phyloP scores from a whole-genome alignment of 2,797 vertebrate genomes.

The Gambusia yucatana region DNA sequence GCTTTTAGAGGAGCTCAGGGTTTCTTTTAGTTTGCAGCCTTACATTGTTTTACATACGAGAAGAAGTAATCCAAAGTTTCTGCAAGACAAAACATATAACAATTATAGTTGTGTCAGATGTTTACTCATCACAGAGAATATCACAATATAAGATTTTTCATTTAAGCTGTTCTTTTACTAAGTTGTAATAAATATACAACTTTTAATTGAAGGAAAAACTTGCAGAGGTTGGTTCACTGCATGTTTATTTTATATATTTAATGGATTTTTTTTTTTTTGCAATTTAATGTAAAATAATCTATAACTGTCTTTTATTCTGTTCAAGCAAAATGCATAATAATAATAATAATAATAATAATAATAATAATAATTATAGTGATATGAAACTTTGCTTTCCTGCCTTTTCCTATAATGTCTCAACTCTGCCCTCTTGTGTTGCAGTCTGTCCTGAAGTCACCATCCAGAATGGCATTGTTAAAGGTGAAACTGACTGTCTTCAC shows the following conservation, averaged over 20 bases:
- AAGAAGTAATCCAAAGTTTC: not conserved
- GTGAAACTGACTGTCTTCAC: conserved; percentile 50
- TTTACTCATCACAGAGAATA: not conserved
- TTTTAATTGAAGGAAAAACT: not conserved
- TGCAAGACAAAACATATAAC: not conserved
- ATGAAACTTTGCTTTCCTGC: not conserved
- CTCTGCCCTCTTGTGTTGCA: conserved; percentile 61
- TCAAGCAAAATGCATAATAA: no score
- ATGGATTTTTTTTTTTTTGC: no score
- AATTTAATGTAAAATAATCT: not conserved
- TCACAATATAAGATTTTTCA: not conserved
- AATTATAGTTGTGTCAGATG: not conserved
- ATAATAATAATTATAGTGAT: no score
- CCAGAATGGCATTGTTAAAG: conserved; percentile 81
- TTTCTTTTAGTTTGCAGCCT: not conserved
- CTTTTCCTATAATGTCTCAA: not conserved
- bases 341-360: no score
- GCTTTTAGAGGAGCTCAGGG: not conserved
- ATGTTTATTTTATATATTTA: no score
- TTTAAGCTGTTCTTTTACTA: not conserved
- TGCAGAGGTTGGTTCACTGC: no score
- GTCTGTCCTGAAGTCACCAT: conserved; percentile 84
- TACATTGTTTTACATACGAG: not conserved
- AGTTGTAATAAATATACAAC: not conserved
- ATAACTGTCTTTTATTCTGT: not conserved